Percentiles rank a stretch among this genome's conserved stretches.
phyloP scores from a whole-genome alignment of 2,888 invertebrate species.

The Drosophila multiciliata region DNA sequence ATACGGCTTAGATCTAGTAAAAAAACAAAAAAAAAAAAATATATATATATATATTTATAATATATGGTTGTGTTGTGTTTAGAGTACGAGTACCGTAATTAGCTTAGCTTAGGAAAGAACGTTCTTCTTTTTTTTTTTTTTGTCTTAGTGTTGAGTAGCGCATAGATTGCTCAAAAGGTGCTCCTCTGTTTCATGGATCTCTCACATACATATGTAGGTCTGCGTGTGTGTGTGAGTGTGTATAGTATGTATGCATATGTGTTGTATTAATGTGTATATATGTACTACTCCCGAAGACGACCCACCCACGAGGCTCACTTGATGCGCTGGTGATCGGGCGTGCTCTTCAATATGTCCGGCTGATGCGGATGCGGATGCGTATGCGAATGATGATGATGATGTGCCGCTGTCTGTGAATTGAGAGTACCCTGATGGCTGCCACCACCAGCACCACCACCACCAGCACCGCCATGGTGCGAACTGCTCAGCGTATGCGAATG shows the following conservation, averaged over 20 bases:
- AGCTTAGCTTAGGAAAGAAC: constrained; percentile 72
- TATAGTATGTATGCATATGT: constrained; percentile 2
- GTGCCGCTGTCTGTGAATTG: constrained; percentile 77
- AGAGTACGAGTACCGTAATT: constrained; percentile 65
- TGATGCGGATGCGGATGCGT: constrained; percentile 83
- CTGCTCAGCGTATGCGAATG: constrained; percentile 85
- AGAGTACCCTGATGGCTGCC: constrained; percentile 84
- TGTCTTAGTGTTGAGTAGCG: constrained; percentile 54
- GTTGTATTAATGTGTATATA: constrained; percentile 10
- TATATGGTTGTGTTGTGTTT: constrained; percentile 32
- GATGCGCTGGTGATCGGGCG: constrained; percentile 91
- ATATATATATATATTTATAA: constrained; percentile 34
- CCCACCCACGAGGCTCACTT: constrained; percentile 75
- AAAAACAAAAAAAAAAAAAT: constrained; percentile 53
- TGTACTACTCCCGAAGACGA: constrained; percentile 8
- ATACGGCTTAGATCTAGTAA: constrained; percentile 63
- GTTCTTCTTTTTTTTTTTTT: constrained; percentile 18
- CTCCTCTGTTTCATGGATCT: constrained; percentile 13
- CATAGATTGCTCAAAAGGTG: constrained; percentile 23
- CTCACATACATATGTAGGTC: constrained; percentile 9
- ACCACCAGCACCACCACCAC: constrained; percentile 54
- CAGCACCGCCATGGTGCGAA: constrained; percentile 81
- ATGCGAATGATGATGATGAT: constrained; percentile 86
- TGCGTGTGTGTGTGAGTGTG: constrained; percentile 9
- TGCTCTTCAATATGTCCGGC: constrained; percentile 94